Evolutionary conservation across 2,113 vertebrate species (phyloP).

Genomic region (Rhipidura dahli): DNA sequence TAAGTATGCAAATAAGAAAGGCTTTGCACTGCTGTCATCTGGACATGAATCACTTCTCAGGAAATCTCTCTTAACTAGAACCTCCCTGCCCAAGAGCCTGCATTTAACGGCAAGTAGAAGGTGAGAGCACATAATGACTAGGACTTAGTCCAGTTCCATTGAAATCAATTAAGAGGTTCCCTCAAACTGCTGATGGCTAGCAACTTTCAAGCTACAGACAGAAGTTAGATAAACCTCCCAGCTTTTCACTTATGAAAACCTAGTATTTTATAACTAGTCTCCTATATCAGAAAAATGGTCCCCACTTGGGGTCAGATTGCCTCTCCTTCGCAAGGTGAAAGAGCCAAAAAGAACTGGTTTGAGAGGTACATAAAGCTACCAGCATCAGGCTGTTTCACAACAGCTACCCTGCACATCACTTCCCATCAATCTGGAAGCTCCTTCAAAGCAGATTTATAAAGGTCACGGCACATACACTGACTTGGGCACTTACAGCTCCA

Average conservation of each 20-base stretch:
- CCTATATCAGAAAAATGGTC: background rate
- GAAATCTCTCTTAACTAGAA: background rate
- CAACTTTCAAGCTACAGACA: background rate
- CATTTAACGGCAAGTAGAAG: rapidly evolving
- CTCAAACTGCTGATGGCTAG: background rate
- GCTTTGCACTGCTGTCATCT: background rate
- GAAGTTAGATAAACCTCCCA: background rate
- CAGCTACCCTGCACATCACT: background rate
- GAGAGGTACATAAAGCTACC: background rate
- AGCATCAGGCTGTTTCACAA: background rate
- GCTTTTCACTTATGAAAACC: background rate
- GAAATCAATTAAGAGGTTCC: background rate
- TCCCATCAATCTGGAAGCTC: background rate
- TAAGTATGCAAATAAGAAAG: background rate
- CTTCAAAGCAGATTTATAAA: background rate
- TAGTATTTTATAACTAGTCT: background rate
- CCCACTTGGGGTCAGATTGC: background rate
- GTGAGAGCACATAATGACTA: background rate
- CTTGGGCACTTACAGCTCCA: background rate
- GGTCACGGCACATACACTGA: background rate
- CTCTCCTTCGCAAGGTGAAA: background rate
- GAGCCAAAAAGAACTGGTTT: background rate
- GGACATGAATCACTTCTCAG: background rate
- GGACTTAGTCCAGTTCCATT: background rate
- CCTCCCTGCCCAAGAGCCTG: background rate